Conservation (phyloP, 2,888 invertebrate species). For the Polymixis lichenea region DNA sequence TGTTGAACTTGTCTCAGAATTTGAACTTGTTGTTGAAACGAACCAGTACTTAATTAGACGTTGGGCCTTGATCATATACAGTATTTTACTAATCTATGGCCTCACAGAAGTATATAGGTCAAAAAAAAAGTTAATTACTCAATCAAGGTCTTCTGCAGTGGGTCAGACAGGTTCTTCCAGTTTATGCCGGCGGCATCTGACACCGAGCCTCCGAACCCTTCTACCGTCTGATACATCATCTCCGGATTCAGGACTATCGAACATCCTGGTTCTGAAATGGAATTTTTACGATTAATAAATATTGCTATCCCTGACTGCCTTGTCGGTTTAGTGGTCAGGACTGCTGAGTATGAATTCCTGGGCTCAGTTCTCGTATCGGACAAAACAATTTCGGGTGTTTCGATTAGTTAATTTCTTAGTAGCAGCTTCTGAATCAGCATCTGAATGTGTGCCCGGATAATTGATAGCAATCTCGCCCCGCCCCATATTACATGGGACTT, state of each 20-base stretch:
- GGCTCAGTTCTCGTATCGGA: no score
- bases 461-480: no score
- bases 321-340: no score
- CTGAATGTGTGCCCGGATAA: no score
- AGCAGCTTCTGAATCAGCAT: no score
- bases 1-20: not conserved
- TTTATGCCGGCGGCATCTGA: slow-evolving; percentile 93
- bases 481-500: no score
- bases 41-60: not conserved
- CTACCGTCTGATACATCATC: slow-evolving; percentile 91
- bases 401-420: no score
- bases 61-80: not conserved
- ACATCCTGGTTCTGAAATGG: slow-evolving; percentile 34
- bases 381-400: no score
- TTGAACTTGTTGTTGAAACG: not conserved
- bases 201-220: slow-evolving; percentile 96
- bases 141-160: slow-evolving; percentile 76
- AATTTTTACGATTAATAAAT: not conserved
- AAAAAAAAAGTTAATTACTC: slow-evolving; percentile 55
- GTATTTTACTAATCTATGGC: not conserved
- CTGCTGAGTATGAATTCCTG: no score
- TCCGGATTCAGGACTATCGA: slow-evolving; percentile 48
- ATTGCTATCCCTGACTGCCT: no score
- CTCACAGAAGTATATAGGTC: not conserved
- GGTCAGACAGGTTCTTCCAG: slow-evolving; percentile 89